Evolutionary conservation across 2,797 vertebrate genomes (phyloP), one percentile per base, ranked within the genome.

Genomic region (Takifugu ocellatus): DNA sequence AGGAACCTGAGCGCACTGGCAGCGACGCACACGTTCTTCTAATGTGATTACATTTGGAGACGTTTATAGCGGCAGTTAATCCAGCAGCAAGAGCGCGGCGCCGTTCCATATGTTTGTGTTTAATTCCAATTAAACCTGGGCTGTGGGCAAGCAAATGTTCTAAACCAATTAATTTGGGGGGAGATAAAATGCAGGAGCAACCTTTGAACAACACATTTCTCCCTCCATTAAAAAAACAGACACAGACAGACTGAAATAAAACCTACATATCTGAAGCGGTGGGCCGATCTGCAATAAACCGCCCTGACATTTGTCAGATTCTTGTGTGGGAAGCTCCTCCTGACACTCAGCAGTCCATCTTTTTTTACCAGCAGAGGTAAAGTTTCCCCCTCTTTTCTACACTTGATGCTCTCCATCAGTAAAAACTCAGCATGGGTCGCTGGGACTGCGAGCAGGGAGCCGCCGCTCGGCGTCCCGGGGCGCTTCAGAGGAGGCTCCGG

Each of bases 81-180:
- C 79, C 84, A 79, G 77, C 81, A 75, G 79, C 67, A 56, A 65
- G 74, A 79, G 65, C 48, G 2, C 36, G 61, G 66, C 70, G 66
- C 67, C 63, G 48, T 77, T 78, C 70, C 55, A 63, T 71, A 78
- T 83, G 77, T 69, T 77, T 76, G 56, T 77, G 77, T 87, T 90
- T 79, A 81, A 81, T 82, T 83, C 80, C 79, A 89, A 87, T 90
- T 86, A 86, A 84, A 84, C 60, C 61, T 61, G 55, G 49, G 54
- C 61, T 68, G 72, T 79, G 77, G 79, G 87, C 81, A 86, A 86
- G 86, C 78, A 80, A 17, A 76, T 84, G 84, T 86, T 79, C 78
- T 64, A 81, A 85, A 79, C 73, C 86, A 87, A 82, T 91, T 88
- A 85, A 75, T 72, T 57, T 60, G 50, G 64, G 58, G 70, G 50